phyloP scores from a whole-genome alignment of 2,113 vertebrate genomes.

The Odobenus rosmarus region DNA sequence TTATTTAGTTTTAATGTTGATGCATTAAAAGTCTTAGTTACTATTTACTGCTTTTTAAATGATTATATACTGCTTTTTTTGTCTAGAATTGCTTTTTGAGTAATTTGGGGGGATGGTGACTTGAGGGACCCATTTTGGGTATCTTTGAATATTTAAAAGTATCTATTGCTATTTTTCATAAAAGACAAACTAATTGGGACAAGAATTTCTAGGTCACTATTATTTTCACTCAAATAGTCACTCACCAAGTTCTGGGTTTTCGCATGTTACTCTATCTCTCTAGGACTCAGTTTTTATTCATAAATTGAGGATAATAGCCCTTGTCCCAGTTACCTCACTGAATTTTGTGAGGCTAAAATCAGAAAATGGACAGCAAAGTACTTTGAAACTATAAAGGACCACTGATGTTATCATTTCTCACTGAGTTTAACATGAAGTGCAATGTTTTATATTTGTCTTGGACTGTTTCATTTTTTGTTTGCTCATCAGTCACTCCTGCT shows the following conservation, averaged over 20 bases:
- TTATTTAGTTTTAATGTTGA: conserved; percentile 21
- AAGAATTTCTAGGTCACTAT: background rate
- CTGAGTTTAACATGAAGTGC: background rate
- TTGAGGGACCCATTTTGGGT: background rate
- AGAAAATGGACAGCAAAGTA: conserved; percentile 24
- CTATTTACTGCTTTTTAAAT: background rate
- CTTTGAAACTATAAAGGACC: background rate
- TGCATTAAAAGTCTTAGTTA: background rate
- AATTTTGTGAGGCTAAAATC: background rate
- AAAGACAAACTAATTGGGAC: background rate
- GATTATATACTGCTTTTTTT: background rate
- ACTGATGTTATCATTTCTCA: background rate
- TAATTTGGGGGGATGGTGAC: background rate
- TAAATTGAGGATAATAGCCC: background rate
- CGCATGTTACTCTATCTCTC: background rate
- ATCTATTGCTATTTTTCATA: background rate
- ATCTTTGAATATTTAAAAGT: background rate
- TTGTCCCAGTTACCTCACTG: background rate
- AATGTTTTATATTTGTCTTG: conserved; percentile 1
- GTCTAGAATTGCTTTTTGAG: background rate
- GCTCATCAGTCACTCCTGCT: background rate
- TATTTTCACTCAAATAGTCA: background rate
- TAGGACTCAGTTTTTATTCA: background rate
- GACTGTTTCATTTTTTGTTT: conserved; percentile 1
- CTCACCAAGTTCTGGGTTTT: background rate